Base-by-base conservation (phyloP, 2,113 vertebrate species). In the Herpetotheres cachinnans region DNA sequence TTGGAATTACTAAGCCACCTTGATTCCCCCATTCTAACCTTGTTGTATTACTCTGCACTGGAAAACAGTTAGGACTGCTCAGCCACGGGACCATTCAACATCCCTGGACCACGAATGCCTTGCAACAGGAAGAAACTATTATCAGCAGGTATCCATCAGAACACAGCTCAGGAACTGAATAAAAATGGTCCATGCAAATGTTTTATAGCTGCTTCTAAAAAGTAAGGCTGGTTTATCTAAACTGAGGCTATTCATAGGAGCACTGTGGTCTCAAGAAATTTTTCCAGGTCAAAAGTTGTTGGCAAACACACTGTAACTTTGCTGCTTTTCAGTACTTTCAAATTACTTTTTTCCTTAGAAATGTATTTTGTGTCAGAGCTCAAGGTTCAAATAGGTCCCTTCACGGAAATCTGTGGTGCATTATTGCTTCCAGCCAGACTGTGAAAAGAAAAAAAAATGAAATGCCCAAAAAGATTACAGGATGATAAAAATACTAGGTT, bases 401-500 rank as follows among this genome's bases (percentile, higher is more conserved):
- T 90, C 20, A 34, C 42, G 38, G 44, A 90, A 79, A 71, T 71
- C 16, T 63, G 8, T 63, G 13, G 29, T 70, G 11, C 22, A 13
- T 40, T 74, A 54, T n/a, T 71, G 5, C 10, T 88, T 87, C 52
- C 40, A 65, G 38, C 7, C 9, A 78, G 25, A 30, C 11, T n/a
- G 13, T 34, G 8, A 74, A 24, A 72, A 81, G 16, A 42, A 42
- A 27, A 65, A 90, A 59, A 36, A 70, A 44, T 24, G 0, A 65
- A 47, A 67, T 25, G 7, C 1, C 7, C 3, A 12, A 79, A 78
- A 79, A 38, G 4, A 50, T 56, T 30, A 47, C 0, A 0, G 3
- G 38, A 74, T 32, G 21, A 58, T 22, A 63, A 88, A 86, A 88
- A 47, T 42, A 6, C 6, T 54, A 63, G 42, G 17, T 19, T 65